Base-by-base conservation (phyloP, 2,113 vertebrate genomes). In the Corythornis vintsioides region DNA sequence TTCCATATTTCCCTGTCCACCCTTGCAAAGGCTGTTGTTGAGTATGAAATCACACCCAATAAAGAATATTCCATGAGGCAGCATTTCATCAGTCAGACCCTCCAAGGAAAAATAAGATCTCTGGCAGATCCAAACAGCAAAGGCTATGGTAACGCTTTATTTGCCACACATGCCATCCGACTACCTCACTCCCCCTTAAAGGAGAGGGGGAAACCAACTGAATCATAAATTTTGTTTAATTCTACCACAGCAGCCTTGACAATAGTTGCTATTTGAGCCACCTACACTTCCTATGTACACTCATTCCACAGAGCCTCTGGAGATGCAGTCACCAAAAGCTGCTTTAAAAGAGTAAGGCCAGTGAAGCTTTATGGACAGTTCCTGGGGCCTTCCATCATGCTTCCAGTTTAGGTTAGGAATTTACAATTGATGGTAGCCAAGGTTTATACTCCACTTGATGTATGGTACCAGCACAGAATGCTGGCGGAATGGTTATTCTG, bases 231-330 rank as follows among this genome's bases (percentile, higher is more conserved):
- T 40, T 43, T 77, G 59, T 79, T 89, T 66, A 86, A 88, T 83
- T 83, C 88, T 60, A 69, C 78, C 88, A 74, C 38, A 60, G 90
- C 64, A 90, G 79, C 93, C 88, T 86, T 83, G 73, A 86, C 66
- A 83, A 55, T 74, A 5, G 73, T 81, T 81, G 90, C 66, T 84
- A 75, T 72, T 87, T 45, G n/a, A 92, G 65, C 59, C 89, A 73
- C 71, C 84, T 61, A 88, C 84, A 64, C 89, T 82, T 96, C 81
- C 89, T 63, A 45, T 26, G n/a, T 60, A 60, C 40, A 7, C 83
- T 80, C 90, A 82, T 47, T 55, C 24, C 93, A 72, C 74, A 73
- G 74, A 86, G 84, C 70, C 55, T 84, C 92, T 40, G 59, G 1
- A 19, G 83, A 93, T 64, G 70, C 70, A 78, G 59, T 73, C 86